phyloP scores from a whole-genome alignment of 1,140 invertebrate species.

The Sesamia nonagrioides region DNA sequence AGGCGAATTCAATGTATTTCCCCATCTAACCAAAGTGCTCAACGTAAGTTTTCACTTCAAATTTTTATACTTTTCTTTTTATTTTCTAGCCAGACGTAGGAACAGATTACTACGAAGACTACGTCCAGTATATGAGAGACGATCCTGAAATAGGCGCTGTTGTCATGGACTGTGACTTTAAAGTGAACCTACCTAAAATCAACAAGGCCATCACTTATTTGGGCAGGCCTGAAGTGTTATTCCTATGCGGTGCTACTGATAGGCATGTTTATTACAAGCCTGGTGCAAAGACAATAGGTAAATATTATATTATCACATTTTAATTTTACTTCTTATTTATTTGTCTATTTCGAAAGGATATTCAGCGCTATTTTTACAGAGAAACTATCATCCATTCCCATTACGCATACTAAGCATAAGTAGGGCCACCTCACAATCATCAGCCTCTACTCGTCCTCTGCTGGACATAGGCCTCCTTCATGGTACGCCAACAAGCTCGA shows the following conservation, averaged over 20 bases:
- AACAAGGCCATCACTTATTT: constrained; percentile 84
- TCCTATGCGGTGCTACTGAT: constrained; percentile 85
- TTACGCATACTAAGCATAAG: too few relatives aligned
- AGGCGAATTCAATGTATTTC: too few relatives aligned
- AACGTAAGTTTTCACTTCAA: too few relatives aligned
- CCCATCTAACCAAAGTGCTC: too few relatives aligned
- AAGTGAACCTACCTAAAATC: constrained; percentile 81
- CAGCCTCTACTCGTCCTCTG: too few relatives aligned
- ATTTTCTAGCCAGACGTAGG: constrained; percentile 70
- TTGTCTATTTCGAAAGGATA: too few relatives aligned
- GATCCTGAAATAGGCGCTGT: constrained; percentile 85
- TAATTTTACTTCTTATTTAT: neutral
- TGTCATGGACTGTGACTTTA: constrained; percentile 86
- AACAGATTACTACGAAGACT: constrained; percentile 72
- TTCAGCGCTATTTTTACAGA: too few relatives aligned
- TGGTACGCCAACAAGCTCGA: too few relatives aligned
- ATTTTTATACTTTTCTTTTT: neutral
- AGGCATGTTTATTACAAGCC: constrained; percentile 75
- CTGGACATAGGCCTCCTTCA: too few relatives aligned
- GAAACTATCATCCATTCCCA: too few relatives aligned
- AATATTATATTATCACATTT: constrained; percentile 20
- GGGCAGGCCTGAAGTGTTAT: constrained; percentile 80
- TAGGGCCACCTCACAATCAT: too few relatives aligned
- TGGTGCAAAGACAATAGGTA: constrained; percentile 68
- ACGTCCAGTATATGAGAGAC: constrained; percentile 71